Evolutionary conservation across 1,140 invertebrate genomes (phyloP).

Genomic region (Dryas iulia): DNA sequence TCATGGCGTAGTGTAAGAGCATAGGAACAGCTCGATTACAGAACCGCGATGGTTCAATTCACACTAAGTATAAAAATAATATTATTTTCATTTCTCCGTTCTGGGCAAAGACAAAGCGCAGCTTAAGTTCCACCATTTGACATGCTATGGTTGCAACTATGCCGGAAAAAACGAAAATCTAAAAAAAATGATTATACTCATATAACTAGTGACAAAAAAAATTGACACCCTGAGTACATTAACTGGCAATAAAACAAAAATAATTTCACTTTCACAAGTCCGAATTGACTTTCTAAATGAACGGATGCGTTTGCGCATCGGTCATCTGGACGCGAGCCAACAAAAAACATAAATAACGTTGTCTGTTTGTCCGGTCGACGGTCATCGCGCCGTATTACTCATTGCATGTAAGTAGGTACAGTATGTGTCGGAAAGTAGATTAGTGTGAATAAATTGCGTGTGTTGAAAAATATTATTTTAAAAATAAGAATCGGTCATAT

Average conservation of each 20-base stretch:
- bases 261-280: conserved; percentile 23
- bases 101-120: no score
- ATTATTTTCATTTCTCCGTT: no score
- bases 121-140: no score
- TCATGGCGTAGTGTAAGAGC: no score
- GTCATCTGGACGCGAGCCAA: conserved; percentile 37
- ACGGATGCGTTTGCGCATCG: conserved; percentile 30
- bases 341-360: conserved; percentile 35
- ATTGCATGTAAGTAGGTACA: background rate
- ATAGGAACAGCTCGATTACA: no score
- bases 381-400: conserved; percentile 33
- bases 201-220: background rate
- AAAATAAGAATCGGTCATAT: no score
- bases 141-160: no score
- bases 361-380: conserved; percentile 33
- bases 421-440: background rate
- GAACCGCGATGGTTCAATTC: no score
- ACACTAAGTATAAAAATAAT: no score
- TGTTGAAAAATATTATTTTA: background rate
- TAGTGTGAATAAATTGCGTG: background rate
- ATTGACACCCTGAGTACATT: no score
- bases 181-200: background rate
- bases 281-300: conserved; percentile 31
- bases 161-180: no score
- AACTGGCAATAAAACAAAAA: no score